Base-by-base conservation (phyloP, 2,888 invertebrate genomes). In the Drosophila fulvimacula region DNA sequence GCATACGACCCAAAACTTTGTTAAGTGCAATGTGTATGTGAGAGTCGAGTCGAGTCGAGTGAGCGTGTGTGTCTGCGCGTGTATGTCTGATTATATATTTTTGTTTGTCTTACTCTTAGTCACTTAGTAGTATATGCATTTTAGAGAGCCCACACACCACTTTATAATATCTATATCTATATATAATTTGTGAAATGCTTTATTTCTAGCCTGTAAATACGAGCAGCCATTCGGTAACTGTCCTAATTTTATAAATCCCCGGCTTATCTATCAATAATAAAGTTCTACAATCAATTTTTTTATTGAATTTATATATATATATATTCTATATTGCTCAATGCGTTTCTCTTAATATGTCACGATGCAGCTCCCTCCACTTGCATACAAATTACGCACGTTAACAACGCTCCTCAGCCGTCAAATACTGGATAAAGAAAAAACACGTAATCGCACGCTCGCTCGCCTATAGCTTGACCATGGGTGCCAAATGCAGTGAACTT, bases 211-310 rank as follows among this genome's bases (percentile, higher is more conserved):
- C 59, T 82, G 62, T 84, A 81, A 36, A 79, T 74, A 86, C 56
- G 48, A 62, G 67, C 71, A 62, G 60, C 60, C 24, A 42, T 41
- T 58, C 39, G 67, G 67, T 60, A 64, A 62, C 52, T 55, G 53
- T 73, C 48, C 46, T 36, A 44, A 59, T 32, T 27, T 15, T 42
- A 55, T n/a, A 39, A 52, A 53, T 7, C 42, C 63, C 66, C 41
- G 13, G 58, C 34, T 46, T 69, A 48, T 65, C 63, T 63, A 64
- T 66, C 59, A 69, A 78, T n/a, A 87, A 87, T 84, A 82, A 87
- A 84, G 72, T 78, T 82, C 55, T 68, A 68, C 68, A 49, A 60
- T 56, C 68, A 53, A 64, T 34, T 42, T 61, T 67, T 65, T 69
- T 63, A 79, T 78, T 79, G 44, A 66, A 69, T 61, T 58, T 42